phyloP scores from a whole-genome alignment of 2,888 invertebrate species.

The Brachyptera risi region DNA sequence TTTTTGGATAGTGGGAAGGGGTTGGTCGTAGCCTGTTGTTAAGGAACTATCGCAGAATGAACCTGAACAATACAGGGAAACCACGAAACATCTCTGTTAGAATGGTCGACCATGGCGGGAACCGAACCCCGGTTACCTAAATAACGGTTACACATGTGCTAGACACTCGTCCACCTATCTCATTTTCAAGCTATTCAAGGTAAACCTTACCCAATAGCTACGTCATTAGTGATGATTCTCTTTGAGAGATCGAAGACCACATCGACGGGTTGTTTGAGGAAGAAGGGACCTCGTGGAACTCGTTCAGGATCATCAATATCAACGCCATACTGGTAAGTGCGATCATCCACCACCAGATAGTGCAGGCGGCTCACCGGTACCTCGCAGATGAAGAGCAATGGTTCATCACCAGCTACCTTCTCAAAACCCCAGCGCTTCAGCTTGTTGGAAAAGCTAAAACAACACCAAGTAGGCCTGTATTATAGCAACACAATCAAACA shows the following conservation, averaged over 20 bases:
- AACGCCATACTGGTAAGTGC: slow-evolving; percentile 81
- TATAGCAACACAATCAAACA: too few species aligned
- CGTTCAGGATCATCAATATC: slow-evolving; percentile 74
- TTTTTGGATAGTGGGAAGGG: too few species aligned
- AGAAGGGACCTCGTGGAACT: slow-evolving; percentile 84
- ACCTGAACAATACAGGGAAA: too few species aligned
- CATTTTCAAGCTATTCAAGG: slow-evolving; percentile 2
- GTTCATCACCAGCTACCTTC: slow-evolving; percentile 72
- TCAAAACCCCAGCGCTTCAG: slow-evolving; percentile 81
- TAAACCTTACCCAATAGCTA: slow-evolving; percentile 56
- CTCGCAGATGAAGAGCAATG: slow-evolving; percentile 83
- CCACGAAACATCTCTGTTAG: too few species aligned
- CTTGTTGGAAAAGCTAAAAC: slow-evolving; percentile 51
- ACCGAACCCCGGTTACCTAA: too few species aligned
- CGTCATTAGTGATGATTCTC: slow-evolving; percentile 64
- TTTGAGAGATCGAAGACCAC: slow-evolving; percentile 78
- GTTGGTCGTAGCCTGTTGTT: too few species aligned
- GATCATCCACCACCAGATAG: slow-evolving; percentile 66
- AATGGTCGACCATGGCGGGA: too few species aligned
- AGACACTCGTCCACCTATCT: too few species aligned
- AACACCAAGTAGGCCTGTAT: too few species aligned
- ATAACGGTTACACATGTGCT: too few species aligned
- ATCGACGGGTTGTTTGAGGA: slow-evolving; percentile 78
- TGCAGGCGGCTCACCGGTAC: slow-evolving; percentile 69
- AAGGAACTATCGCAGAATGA: too few species aligned